These are phyloP conservation scores for Lasius fuliginosus DNA, from an alignment of 2,888 invertebrate species.

Conservation along the genomic window DNA sequence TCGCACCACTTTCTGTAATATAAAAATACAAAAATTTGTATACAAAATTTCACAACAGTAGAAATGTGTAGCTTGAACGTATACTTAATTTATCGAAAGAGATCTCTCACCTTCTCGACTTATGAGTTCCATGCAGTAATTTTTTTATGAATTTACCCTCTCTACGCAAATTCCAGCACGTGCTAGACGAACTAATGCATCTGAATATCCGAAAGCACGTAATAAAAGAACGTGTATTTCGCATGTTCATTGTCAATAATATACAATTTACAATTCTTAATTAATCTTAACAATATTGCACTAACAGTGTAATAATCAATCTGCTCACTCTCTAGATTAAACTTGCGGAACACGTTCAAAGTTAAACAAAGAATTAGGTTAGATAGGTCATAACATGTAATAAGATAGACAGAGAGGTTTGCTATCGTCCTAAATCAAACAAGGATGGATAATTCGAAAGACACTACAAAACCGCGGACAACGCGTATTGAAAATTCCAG, in stretches of 20 bases:
- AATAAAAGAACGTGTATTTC: neutral
- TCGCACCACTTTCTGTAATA: constrained; percentile 31
- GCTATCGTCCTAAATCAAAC: neutral
- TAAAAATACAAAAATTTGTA: neutral
- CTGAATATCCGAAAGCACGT: constrained; percentile 5
- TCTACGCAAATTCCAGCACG: neutral
- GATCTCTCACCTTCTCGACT: constrained; percentile 40
- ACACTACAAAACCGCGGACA: neutral
- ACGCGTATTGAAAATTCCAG: neutral
- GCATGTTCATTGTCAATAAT: constrained; percentile 11
- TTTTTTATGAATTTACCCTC: constrained; percentile 56
- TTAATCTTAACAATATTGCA: neutral
- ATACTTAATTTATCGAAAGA: neutral
- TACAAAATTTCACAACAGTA: neutral
- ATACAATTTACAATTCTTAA: neutral
- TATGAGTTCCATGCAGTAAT: constrained; percentile 9
- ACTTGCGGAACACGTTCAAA: neutral
- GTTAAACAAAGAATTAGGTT: neutral
- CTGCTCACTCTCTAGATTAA: neutral
- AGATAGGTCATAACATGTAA: neutral
- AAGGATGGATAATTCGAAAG: neutral
- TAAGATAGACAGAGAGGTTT: neutral
- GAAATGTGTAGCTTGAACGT: neutral
- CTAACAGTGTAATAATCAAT: neutral
- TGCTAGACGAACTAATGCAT: constrained; percentile 11